Conservation (phyloP, 2,113 vertebrate species). For the Sialia sialis region DNA sequence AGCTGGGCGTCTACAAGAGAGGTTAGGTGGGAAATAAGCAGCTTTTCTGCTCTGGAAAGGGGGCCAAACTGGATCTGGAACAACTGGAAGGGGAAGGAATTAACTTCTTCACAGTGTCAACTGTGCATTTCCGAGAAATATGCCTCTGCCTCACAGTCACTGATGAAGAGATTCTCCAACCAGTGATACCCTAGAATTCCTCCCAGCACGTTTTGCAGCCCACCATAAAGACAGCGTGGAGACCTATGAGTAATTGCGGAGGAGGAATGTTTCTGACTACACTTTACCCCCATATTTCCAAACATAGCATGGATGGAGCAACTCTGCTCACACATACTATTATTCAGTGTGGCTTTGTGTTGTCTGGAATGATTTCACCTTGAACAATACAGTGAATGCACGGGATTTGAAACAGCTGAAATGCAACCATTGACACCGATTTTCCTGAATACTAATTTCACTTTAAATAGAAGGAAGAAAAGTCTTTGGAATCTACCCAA, state of each 20-base stretch:
- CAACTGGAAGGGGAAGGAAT: background rate
- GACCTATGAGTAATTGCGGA: slow-evolving; percentile 1
- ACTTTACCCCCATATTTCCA: background rate
- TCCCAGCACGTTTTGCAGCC: background rate
- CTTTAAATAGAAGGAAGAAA: background rate
- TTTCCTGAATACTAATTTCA: background rate
- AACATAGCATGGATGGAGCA: background rate
- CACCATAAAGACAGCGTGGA: background rate
- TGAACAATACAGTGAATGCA: background rate
- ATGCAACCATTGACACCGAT: background rate
- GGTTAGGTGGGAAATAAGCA: background rate
- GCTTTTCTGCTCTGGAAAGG: background rate
- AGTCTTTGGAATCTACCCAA: background rate
- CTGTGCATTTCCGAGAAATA: background rate
- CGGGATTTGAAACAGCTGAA: background rate
- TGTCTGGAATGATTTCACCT: background rate
- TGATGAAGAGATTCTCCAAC: background rate
- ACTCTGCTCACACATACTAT: background rate
- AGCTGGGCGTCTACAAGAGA: background rate
- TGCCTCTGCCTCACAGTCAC: background rate
- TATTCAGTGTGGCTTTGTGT: background rate
- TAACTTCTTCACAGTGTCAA: background rate
- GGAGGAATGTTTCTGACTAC: slow-evolving; percentile 35
- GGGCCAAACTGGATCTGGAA: background rate
- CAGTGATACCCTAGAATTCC: background rate